Conservation (phyloP, 37 sponge, comb jelly and placozoan genomes). For the Tethya wilhelma region DNA sequence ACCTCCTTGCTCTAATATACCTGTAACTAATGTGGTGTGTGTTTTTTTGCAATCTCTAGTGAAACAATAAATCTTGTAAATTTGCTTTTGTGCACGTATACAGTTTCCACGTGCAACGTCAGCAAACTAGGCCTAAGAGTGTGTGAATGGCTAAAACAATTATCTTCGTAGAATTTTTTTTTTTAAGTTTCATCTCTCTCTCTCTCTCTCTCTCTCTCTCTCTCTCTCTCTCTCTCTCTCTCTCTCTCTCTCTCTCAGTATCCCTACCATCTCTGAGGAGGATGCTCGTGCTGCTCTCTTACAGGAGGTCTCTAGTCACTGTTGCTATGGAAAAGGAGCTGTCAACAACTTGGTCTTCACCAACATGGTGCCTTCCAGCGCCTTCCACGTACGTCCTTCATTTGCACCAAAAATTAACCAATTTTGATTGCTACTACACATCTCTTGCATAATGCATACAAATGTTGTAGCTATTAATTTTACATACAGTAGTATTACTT, state of each 20-base stretch:
- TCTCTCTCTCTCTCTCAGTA: slow-evolving; percentile 11
- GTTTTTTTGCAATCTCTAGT: not conserved
- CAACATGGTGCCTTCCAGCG: slow-evolving; percentile 70
- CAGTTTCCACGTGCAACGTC: too few species aligned
- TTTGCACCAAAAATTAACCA: not conserved
- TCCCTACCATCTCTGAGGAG: slow-evolving; percentile 65
- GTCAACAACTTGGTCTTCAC: slow-evolving; percentile 64
- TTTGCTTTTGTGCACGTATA: too few species aligned
- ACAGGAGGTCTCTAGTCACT: slow-evolving; percentile 37
- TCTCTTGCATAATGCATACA: too few species aligned
- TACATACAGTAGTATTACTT: too few species aligned
- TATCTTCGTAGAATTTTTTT: slow-evolving; percentile 5
- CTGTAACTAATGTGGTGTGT: not conserved
- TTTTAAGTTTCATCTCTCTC: too few species aligned
- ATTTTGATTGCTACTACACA: not conserved
- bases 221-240: slow-evolving; percentile 3
- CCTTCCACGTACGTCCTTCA: slow-evolving; percentile 61
- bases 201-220: not conserved
- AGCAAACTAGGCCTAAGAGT: too few species aligned
- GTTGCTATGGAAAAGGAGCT: slow-evolving; percentile 75
- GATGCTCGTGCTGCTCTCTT: slow-evolving; percentile 61
- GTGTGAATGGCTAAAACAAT: too few species aligned
- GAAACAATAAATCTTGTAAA: too few species aligned
- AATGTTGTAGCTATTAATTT: too few species aligned
- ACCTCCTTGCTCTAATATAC: not conserved